Evolutionary conservation across 2,888 invertebrate genomes (phyloP).

Genomic region (Micropterix aruncella): DNA sequence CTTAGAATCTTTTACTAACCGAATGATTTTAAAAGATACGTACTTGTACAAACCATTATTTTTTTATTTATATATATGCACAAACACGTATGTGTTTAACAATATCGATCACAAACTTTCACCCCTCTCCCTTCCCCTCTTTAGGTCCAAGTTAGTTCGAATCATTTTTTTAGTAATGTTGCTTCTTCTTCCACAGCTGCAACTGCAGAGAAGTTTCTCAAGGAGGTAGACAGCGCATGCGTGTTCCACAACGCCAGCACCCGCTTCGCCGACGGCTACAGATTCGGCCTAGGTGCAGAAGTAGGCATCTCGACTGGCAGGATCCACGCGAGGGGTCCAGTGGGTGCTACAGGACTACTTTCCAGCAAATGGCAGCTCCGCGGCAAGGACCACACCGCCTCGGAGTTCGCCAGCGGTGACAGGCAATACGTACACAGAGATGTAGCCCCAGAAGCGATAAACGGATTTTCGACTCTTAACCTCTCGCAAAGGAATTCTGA

Average conservation of each 20-base stretch:
- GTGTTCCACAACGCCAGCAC: conserved; percentile 86
- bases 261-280: conserved; percentile 82
- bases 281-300: conserved; percentile 75
- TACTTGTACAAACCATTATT: too few relatives aligned
- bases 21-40: too few relatives aligned
- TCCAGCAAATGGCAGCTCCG: conserved; percentile 84
- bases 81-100: too few relatives aligned
- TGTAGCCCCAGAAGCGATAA: conserved; percentile 28
- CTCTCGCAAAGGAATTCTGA: too few relatives aligned
- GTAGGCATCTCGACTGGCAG: conserved; percentile 18
- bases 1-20: too few relatives aligned
- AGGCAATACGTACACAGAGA: conserved; percentile 47
- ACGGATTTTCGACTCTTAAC: too few relatives aligned
- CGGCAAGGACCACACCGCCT: conserved; percentile 65
- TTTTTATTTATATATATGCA: too few relatives aligned
- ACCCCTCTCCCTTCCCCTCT: too few relatives aligned
- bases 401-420: conserved; percentile 62
- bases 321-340: conserved; percentile 33
- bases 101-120: too few relatives aligned
- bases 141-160: too few relatives aligned
- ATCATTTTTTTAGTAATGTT: not conserved
- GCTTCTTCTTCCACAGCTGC: conserved; percentile 20
- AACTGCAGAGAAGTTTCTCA: conserved; percentile 53
- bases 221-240: conserved; percentile 79
- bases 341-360: conserved; percentile 82